phyloP scores from a whole-genome alignment of 2,113 vertebrate genomes.

The Microcebus jonahi region DNA sequence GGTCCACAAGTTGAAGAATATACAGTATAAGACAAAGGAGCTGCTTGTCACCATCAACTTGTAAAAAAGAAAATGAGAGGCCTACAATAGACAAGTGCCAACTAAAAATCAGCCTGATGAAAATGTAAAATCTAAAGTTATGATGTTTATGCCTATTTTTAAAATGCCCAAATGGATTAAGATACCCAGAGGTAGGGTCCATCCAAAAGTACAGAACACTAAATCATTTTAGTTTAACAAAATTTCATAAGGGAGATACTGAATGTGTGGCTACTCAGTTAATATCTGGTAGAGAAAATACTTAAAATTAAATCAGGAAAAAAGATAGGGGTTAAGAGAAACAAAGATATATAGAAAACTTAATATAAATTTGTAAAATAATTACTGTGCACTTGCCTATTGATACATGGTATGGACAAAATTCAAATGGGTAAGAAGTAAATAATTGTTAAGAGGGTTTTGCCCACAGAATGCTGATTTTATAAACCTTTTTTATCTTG shows the following conservation, averaged over 20 bases:
- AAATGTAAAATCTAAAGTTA: background rate
- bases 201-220: background rate
- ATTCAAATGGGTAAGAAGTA: background rate
- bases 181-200: accelerated
- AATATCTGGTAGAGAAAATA: background rate
- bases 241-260: background rate
- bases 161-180: background rate
- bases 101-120: background rate
- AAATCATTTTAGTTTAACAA: background rate
- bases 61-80: background rate
- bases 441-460: background rate
- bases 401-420: background rate
- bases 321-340: background rate
- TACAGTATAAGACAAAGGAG: background rate
- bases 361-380: background rate
- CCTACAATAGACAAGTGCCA: background rate
- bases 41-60: background rate
- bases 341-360: background rate
- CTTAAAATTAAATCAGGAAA: background rate
- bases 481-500: background rate
- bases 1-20: accelerated
- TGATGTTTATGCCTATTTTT: background rate
- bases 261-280: background rate
- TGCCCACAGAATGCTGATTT: background rate
- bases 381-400: background rate